Evolutionary conservation across 2,797 vertebrate species (phyloP).

Genomic region (Arctocebus calabarensis): DNA sequence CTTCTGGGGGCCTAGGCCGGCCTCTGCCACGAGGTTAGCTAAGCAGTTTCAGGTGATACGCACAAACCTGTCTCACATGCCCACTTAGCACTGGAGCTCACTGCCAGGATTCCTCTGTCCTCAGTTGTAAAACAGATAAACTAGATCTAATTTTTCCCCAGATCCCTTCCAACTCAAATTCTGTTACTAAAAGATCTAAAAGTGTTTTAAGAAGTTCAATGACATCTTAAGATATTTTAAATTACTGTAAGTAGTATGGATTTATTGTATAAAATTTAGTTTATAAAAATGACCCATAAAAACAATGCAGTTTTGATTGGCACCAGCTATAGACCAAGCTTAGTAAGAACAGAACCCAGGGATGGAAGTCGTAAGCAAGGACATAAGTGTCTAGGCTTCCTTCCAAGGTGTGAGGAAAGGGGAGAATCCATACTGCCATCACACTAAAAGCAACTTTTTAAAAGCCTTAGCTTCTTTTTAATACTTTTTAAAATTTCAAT

Average conservation of each 20-base stretch:
- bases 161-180: background rate
- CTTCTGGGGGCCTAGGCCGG: background rate
- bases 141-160: background rate
- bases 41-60: background rate
- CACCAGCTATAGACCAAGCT: background rate
- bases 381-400: background rate
- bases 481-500: background rate
- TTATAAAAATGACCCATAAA: background rate
- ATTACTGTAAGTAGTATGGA: background rate
- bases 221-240: slow-evolving; percentile 41
- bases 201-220: background rate
- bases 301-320: background rate
- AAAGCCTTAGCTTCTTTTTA: background rate
- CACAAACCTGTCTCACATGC: background rate
- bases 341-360: background rate
- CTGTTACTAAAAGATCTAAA: background rate
- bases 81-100: background rate
- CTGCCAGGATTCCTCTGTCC: background rate
- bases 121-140: background rate
- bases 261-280: slow-evolving; percentile 46
- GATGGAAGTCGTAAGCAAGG: background rate
- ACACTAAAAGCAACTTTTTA: background rate
- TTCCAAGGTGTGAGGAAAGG: background rate
- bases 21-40: background rate
- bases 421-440: background rate